Evolutionary conservation across 2,888 invertebrate genomes (phyloP).

Genomic region (Biston betularia): DNA sequence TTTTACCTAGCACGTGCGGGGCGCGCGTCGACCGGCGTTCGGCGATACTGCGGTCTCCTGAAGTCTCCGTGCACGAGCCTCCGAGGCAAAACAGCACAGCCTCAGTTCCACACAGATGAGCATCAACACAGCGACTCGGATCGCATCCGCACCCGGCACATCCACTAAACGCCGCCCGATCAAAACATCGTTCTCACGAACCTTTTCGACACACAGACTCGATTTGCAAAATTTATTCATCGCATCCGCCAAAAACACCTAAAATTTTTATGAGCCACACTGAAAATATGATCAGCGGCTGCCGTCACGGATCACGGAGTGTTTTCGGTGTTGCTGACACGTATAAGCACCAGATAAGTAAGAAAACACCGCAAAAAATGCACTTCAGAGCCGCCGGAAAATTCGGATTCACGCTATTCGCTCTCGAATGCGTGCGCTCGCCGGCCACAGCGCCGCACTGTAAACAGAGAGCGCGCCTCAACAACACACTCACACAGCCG

Average conservation of each 20-base stretch:
- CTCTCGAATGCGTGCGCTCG: constrained; percentile 88
- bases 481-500: constrained; percentile 78
- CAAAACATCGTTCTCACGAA: constrained; percentile 83
- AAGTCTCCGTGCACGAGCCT: constrained; percentile 24
- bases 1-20: constrained; percentile 77
- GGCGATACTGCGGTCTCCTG: constrained; percentile 51
- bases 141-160: constrained; percentile 77
- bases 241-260: constrained; percentile 84
- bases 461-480: constrained; percentile 82
- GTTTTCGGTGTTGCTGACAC: constrained; percentile 69
- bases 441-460: constrained; percentile 84
- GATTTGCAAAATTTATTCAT: constrained; percentile 86
- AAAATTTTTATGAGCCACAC: constrained; percentile 77
- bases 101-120: constrained; percentile 67
- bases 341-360: constrained; percentile 75
- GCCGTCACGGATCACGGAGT: constrained; percentile 56
- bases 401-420: constrained; percentile 72
- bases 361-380: constrained; percentile 77
- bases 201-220: constrained; percentile 83
- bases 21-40: constrained; percentile 54
- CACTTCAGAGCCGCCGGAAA: constrained; percentile 75
- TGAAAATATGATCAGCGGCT: constrained; percentile 65
- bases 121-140: constrained; percentile 62
- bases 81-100: constrained; percentile 53
- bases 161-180: constrained; percentile 77